Evolutionary conservation across 2,797 vertebrate genomes (phyloP), one percentile per base, ranked within the genome.

Genomic region (Spatula versicolor): DNA sequence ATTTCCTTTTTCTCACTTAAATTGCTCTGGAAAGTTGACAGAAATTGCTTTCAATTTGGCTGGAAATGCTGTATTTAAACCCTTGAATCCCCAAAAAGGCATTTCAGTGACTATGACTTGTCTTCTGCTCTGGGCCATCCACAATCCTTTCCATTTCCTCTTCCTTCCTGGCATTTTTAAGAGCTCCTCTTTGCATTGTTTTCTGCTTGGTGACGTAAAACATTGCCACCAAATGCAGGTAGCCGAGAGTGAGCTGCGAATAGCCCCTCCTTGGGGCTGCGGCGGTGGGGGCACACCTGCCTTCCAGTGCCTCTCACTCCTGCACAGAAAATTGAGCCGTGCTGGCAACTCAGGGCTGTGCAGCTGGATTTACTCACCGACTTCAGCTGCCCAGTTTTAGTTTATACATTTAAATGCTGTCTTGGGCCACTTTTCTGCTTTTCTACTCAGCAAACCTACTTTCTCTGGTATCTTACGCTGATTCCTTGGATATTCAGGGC

Each of bases 11-110:
- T 31, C 33, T 45, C 35, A 46, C 46, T 30, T 77, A 84, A 86
- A 39, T 93, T 90, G 59, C 77, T 85, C 77, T 91, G 69, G 88
- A 93, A 89, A 41, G 46, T 48, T 88, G 93, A 94, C 90, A 94
- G 87, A 94, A 77, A 69, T 33, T 62, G 52, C 56, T 50, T 96
- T 93, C 78, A 88, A 45, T 45, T 25, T 33, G 60, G 91, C 37
- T 92, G 39, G 54, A 45, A 83, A 80, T 64, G 68, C 28, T 84
- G 60, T 73, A 90, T 93, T 79, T 92, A 93, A 94, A 88, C 37
- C 22, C 41, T 15, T 18, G 35, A 31, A 55, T 72, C 20, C 50
- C 68, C 8, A 21, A 31, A 41, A 72, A 72, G 50, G 35, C 37
- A 54, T 54, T 71, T 54, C 52, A 55, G 37, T 55, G 50, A 60